Conservation (phyloP, 1,140 invertebrate genomes). For the Helicoverpa zea region DNA sequence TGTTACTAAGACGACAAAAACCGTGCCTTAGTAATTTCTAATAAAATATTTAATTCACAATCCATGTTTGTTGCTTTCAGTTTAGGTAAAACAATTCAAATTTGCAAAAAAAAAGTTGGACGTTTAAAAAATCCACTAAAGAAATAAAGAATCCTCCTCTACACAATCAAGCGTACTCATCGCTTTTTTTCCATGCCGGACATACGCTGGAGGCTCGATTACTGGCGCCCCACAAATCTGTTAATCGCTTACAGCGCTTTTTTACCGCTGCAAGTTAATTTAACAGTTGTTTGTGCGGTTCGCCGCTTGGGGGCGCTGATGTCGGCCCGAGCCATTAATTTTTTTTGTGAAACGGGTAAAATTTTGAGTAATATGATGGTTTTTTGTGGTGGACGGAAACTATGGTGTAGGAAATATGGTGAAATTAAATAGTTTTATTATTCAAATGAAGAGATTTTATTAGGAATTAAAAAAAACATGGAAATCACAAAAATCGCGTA, state of each 20-base stretch:
- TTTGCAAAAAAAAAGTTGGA: neutral
- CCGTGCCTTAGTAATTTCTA: no score
- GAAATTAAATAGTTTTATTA: no score
- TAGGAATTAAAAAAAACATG: no score
- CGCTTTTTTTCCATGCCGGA: slow-evolving; percentile 63
- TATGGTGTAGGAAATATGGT: neutral
- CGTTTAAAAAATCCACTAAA: neutral
- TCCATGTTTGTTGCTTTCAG: neutral
- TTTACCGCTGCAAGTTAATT: slow-evolving; percentile 70
- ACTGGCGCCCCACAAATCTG: slow-evolving; percentile 47
- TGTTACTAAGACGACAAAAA: no score
- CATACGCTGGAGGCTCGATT: slow-evolving; percentile 52
- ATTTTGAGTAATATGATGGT: neutral
- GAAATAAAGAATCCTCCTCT: slow-evolving; percentile 8
- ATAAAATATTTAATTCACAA: no score
- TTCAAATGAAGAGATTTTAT: no score
- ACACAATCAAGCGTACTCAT: neutral
- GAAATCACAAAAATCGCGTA: no score
- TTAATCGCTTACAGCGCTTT: slow-evolving; percentile 54
- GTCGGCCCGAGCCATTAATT: neutral
- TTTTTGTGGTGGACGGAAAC: neutral
- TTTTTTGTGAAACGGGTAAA: neutral
- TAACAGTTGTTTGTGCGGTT: slow-evolving; percentile 63
- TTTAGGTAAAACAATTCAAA: neutral
- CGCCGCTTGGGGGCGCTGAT: slow-evolving; percentile 37